Conservation (phyloP, 2,888 invertebrate species). For the Drosophila mettleri region DNA sequence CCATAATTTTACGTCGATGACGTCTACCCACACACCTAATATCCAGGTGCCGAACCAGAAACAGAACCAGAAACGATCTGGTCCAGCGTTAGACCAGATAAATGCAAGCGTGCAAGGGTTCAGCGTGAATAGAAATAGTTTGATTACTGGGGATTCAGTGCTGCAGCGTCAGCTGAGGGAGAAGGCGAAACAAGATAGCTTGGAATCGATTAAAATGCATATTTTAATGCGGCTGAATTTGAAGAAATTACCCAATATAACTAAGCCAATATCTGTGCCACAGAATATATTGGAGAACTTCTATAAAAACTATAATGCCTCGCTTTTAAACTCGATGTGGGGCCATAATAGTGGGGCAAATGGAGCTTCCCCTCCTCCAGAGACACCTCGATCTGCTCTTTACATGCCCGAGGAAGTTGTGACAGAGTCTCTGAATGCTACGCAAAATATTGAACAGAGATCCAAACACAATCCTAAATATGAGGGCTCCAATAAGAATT, state of each 20-base stretch:
- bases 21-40: not conserved
- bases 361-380: not conserved
- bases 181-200: slow-evolving; percentile 87
- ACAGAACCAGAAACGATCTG: slow-evolving; percentile 13
- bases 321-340: slow-evolving; percentile 25
- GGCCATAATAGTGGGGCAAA: slow-evolving; percentile 17
- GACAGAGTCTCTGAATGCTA: not conserved
- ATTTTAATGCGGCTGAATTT: slow-evolving; percentile 88
- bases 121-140: slow-evolving; percentile 63
- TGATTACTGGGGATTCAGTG: slow-evolving; percentile 67
- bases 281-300: slow-evolving; percentile 86
- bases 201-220: slow-evolving; percentile 88
- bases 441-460: slow-evolving; percentile 1
- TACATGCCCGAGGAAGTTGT: slow-evolving; percentile 13
- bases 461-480: not conserved
- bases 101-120: slow-evolving; percentile 5
- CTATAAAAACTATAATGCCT: slow-evolving; percentile 78
- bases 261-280: slow-evolving; percentile 87
- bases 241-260: slow-evolving; percentile 88
- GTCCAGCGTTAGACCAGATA: not conserved
- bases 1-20: not conserved
- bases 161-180: slow-evolving; percentile 85
- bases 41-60: slow-evolving; percentile 6
- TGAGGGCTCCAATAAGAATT: slow-evolving; percentile 17
- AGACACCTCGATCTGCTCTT: slow-evolving; percentile 11